A percentile compares a stretch with the other conserved stretches of the same genome.
Conservation (phyloP, 2,888 invertebrate species). For the Punctoribates punctum region DNA sequence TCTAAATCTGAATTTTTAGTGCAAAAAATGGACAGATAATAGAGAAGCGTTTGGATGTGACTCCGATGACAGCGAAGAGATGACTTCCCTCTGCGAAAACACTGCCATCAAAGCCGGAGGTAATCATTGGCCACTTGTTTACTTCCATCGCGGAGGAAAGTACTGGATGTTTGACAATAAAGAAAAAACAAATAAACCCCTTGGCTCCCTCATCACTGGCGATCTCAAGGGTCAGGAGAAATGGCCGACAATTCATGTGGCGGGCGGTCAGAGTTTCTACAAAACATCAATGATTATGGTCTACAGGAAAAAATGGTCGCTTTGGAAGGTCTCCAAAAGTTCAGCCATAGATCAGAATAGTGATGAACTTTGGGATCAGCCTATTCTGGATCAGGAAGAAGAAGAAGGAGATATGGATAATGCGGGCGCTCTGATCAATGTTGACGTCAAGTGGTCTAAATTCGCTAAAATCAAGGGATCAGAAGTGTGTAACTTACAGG, state of each 20-base stretch:
- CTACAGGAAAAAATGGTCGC: neutral
- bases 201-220: neutral
- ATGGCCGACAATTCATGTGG: neutral
- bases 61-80: neutral
- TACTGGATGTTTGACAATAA: conserved; percentile 11
- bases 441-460: neutral
- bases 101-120: neutral
- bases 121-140: neutral
- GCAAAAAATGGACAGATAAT: conserved; percentile 10
- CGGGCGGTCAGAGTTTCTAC: conserved; percentile 9
- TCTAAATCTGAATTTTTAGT: neutral
- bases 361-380: neutral
- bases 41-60: conserved; percentile 10
- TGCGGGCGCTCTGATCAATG: conserved; percentile 3
- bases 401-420: neutral
- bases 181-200: neutral
- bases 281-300: neutral
- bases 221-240: neutral
- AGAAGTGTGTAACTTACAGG: neutral
- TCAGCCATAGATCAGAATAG: neutral
- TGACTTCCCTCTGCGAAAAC: neutral
- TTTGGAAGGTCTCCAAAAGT: neutral
- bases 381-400: neutral
- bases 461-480: conserved; percentile 1
- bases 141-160: conserved; percentile 18